Conservation (phyloP, 2,888 invertebrate species). For the Hyposoter dolosus region DNA sequence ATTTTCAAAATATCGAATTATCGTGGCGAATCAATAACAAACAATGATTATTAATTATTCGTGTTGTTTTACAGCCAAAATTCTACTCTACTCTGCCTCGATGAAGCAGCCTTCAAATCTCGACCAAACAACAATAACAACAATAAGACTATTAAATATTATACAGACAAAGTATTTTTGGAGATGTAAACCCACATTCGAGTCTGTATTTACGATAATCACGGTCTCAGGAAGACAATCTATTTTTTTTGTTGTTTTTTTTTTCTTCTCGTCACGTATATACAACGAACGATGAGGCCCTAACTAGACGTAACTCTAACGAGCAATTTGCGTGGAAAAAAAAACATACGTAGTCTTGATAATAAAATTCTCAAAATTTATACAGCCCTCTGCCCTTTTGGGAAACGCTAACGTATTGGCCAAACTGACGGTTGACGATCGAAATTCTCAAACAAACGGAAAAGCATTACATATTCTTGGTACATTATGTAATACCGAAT, state of each 20-base stretch:
- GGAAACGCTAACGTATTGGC: conserved; percentile 4
- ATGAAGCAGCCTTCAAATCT: conserved; percentile 74
- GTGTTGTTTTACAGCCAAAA: conserved; percentile 80
- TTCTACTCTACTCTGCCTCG: conserved; percentile 82
- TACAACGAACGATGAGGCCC: conserved; percentile 45
- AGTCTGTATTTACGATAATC: conserved; percentile 61
- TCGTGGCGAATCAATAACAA: conserved; percentile 27
- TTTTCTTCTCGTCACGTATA: conserved; percentile 35
- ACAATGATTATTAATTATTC: neutral
- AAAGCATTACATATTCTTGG: conserved; percentile 11
- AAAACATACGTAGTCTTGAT: conserved; percentile 42
- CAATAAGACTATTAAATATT: conserved; percentile 62
- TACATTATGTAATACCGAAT: conserved; percentile 40
- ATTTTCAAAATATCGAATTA: neutral
- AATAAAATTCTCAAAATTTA: conserved; percentile 29
- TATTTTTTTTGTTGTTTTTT: conserved; percentile 30
- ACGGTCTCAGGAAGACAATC: conserved; percentile 55
- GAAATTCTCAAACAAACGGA: conserved; percentile 34
- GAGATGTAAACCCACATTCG: conserved; percentile 54
- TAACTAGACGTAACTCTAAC: conserved; percentile 33
- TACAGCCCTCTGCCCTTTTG: neutral
- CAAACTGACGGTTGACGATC: conserved; percentile 13
- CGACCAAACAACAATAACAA: conserved; percentile 51
- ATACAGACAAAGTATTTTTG: conserved; percentile 63
- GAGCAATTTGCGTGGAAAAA: conserved; percentile 17